These are phyloP conservation scores for Diplosoma virens DNA, from an alignment of 23 tunicate genomes.

Conservation along the genomic window DNA sequence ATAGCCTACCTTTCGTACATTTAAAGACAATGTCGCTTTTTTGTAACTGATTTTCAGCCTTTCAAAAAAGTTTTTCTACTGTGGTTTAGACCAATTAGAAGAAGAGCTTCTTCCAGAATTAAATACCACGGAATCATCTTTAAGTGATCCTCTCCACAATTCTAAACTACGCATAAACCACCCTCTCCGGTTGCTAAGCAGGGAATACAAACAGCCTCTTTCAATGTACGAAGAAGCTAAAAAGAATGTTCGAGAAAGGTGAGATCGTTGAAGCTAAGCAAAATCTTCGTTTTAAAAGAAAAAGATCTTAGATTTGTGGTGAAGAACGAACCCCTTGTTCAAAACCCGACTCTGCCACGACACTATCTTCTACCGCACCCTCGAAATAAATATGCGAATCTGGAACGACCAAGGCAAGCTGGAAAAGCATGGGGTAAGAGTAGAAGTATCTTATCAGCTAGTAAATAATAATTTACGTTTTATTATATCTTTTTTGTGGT, in stretches of 20 bases:
- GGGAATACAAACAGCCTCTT: constrained; percentile 88
- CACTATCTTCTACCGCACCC: constrained; percentile 3
- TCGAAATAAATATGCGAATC: constrained; percentile 16
- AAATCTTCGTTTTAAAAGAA: neutral
- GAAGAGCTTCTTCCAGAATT: too few relatives aligned
- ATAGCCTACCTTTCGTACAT: too few relatives aligned
- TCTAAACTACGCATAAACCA: constrained; percentile 37
- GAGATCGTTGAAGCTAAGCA: too few relatives aligned
- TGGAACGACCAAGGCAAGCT: constrained; percentile 38
- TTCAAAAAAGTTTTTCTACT: too few relatives aligned
- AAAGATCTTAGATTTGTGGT: neutral
- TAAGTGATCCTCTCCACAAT: constrained; percentile 50
- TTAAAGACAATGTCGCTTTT: too few relatives aligned
- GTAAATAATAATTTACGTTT: too few relatives aligned
- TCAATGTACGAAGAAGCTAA: constrained; percentile 81
- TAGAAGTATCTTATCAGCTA: too few relatives aligned
- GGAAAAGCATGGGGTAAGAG: constrained; percentile 69
- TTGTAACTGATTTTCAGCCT: too few relatives aligned
- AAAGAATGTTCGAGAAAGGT: constrained; percentile 67
- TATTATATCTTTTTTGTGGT: too few relatives aligned
- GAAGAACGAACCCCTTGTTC: neutral
- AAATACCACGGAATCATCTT: too few relatives aligned
- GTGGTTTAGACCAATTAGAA: too few relatives aligned
- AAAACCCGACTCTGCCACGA: constrained; percentile 15
- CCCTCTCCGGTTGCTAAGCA: constrained; percentile 62